phyloP scores from a whole-genome alignment of 2,113 vertebrate species.

The Amblyornis subalaris region DNA sequence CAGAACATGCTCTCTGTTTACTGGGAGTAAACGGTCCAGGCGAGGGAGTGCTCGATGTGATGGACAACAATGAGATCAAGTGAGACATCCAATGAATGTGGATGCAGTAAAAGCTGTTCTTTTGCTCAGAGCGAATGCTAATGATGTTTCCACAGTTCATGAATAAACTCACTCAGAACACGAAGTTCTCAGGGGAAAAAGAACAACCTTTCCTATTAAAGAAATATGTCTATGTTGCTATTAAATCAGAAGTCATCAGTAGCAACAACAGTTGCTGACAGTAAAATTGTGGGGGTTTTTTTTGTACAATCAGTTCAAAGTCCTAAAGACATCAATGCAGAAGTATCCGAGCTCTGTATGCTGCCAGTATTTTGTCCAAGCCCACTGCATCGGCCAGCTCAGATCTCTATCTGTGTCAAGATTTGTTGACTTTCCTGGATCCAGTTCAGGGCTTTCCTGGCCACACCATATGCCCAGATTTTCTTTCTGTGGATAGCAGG shows the following conservation, averaged over 20 bases:
- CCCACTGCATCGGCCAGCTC: not conserved
- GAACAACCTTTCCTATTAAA: not conserved
- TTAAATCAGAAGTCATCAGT: not conserved
- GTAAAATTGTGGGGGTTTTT: not conserved
- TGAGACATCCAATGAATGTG: conserved; percentile 22
- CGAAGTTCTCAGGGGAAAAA: not conserved
- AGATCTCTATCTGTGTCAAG: not conserved
- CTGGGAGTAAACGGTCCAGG: not conserved
- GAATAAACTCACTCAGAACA: conserved; percentile 33
- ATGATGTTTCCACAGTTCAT: conserved; percentile 6
- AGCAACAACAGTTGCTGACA: not conserved
- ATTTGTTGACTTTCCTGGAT: not conserved
- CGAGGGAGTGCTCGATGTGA: conserved; percentile 4
- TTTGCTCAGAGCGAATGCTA: conserved; percentile 50
- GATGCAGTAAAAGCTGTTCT: conserved; percentile 35
- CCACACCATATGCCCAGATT: not conserved
- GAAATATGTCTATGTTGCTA: not conserved
- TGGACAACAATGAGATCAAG: conserved; percentile 11
- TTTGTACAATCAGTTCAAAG: not conserved
- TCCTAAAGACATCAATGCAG: not conserved
- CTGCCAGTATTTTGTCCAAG: not conserved
- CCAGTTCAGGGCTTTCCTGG: not conserved
- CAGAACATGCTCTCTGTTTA: conserved; percentile 7
- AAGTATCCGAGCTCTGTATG: not conserved
- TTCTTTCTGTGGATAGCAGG: not conserved